Evolutionary conservation across 2,113 vertebrate genomes (phyloP).

Genomic region (Cervus canadensis): DNA sequence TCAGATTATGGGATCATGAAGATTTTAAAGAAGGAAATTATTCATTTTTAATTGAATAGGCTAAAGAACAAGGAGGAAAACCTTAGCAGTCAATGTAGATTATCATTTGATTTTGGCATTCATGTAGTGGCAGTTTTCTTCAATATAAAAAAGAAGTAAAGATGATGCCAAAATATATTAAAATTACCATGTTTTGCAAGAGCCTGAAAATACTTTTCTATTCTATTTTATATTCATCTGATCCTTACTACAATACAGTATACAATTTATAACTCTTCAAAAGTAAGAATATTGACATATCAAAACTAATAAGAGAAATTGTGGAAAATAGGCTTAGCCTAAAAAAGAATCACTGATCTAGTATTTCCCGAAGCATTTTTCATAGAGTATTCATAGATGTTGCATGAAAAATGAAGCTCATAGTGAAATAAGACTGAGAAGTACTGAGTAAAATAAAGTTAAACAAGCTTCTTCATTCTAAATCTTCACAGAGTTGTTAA

Average conservation of each 20-base stretch:
- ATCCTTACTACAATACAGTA: not conserved
- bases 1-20: not conserved
- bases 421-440: not conserved
- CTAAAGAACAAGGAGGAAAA: not conserved
- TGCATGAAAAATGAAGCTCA: not conserved
- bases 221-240: not conserved
- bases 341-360: not conserved
- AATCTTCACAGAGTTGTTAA: not conserved
- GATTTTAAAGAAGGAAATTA: not conserved
- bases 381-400: not conserved
- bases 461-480: not conserved
- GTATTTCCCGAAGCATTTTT: not conserved
- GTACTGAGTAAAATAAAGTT: not conserved
- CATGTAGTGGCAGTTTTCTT: not conserved
- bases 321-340: not conserved
- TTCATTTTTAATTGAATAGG: not conserved
- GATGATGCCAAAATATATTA: not conserved
- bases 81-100: not conserved
- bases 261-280: not conserved
- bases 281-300: not conserved
- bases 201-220: not conserved
- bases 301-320: slow-evolving; percentile 10
- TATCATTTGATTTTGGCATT: not conserved
- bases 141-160: not conserved
- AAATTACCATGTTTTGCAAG: not conserved